phyloP scores from a whole-genome alignment of 1,140 invertebrate genomes.

The Ostrea denselamellosa region DNA sequence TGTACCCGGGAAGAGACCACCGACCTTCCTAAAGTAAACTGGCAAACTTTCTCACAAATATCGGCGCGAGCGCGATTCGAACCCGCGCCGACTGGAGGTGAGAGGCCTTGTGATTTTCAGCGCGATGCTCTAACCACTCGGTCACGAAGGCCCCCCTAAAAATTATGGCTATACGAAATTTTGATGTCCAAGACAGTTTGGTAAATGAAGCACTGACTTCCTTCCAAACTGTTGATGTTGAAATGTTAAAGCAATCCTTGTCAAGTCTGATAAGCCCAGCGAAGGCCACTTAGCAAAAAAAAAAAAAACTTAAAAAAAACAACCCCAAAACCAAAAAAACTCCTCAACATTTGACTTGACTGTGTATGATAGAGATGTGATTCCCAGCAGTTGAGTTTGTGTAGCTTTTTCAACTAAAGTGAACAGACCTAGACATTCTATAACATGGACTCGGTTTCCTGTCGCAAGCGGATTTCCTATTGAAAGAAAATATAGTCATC shows the following conservation, averaged over 20 bases:
- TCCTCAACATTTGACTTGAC: constrained; percentile 40
- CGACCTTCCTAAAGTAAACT: too few relatives aligned
- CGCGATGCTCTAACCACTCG: too few relatives aligned
- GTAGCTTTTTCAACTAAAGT: constrained; percentile 42
- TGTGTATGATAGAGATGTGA: neutral
- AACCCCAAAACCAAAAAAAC: too few relatives aligned
- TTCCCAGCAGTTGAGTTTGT: constrained; percentile 43
- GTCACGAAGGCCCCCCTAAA: too few relatives aligned
- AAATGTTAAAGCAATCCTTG: constrained; percentile 43
- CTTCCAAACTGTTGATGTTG: neutral
- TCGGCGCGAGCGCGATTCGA: too few relatives aligned
- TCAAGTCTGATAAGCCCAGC: constrained; percentile 47
- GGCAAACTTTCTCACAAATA: too few relatives aligned
- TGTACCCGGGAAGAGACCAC: too few relatives aligned
- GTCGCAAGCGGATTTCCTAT: too few relatives aligned
- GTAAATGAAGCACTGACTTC: constrained; percentile 50
- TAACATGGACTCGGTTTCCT: constrained; percentile 52
- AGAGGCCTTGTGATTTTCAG: too few relatives aligned
- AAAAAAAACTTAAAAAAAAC: too few relatives aligned
- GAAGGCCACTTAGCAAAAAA: constrained; percentile 42
- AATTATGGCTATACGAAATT: constrained; percentile 50
- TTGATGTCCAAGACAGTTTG: constrained; percentile 51
- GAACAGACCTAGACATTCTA: constrained; percentile 28
- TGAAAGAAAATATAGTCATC: too few relatives aligned
- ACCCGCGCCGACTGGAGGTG: too few relatives aligned